Conservation (phyloP, 2,797 vertebrate species). For the Orientallactaga sibirica region DNA sequence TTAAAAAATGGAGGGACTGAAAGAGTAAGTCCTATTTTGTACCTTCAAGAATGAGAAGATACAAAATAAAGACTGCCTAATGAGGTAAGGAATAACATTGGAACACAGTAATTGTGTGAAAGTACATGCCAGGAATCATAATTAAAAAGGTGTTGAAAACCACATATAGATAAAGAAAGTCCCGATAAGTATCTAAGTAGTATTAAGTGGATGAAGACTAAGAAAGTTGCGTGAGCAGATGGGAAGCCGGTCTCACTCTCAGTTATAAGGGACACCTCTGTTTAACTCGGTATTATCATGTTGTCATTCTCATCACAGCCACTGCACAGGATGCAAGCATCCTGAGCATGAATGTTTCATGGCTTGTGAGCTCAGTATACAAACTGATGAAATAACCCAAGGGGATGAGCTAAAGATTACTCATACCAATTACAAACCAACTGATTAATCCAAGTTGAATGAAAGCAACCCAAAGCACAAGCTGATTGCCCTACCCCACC, state of each 20-base stretch:
- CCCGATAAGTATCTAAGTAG: background rate
- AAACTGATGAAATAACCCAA: constrained; percentile 47
- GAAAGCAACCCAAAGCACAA: constrained; percentile 41
- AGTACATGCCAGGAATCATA: background rate
- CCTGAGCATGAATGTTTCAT: constrained; percentile 8
- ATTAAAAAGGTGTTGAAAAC: constrained; percentile 17
- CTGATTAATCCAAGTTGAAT: constrained; percentile 33
- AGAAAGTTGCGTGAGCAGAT: background rate
- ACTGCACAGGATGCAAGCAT: background rate
- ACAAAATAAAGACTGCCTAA: background rate
- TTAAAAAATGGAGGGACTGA: background rate
- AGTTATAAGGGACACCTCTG: background rate
- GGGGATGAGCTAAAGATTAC: constrained; percentile 23
- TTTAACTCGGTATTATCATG: background rate
- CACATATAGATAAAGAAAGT: constrained; percentile 15
- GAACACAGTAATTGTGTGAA: constrained; percentile 22
- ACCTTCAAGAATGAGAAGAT: background rate
- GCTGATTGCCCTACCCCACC: background rate
- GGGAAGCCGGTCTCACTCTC: background rate
- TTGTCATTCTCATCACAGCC: background rate
- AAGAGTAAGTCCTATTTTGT: constrained; percentile 18
- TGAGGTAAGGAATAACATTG: background rate
- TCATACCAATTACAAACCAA: constrained; percentile 39
- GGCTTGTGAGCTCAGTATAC: constrained; percentile 46
- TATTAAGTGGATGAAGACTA: constrained; percentile 11